Base-by-base conservation (phyloP, 1,140 invertebrate species). In the Babylonia areolata region DNA sequence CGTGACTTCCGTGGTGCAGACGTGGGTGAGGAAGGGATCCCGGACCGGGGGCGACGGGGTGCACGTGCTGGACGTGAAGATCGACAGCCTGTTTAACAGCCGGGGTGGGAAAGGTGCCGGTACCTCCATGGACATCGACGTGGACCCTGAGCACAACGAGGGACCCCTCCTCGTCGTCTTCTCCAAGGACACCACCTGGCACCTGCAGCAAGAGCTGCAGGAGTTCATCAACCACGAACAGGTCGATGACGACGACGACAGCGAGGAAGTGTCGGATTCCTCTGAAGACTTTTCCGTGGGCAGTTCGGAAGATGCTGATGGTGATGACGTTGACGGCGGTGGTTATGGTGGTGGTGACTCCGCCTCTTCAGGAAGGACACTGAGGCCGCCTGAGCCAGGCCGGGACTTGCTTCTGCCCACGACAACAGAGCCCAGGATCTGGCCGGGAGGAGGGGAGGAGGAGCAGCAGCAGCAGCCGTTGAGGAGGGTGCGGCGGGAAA, bases 1-100 rank as follows among this genome's bases (percentile, higher is more conserved):
- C 94, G 97, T 99, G 0, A 95, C 97, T 69, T 96, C 97, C 54
- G 98, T 98, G 0, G 96, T 97, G 28, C 95, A 96, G 85, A 95
- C 97, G 87, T 99, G 98, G 98, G 92, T 97, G 75, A 91, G 94
- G 28, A 94, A 96, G 89, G 96, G 92, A 95, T 39, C 64, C 0
- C 46, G 11, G 58, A 51, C 80, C 75, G 42, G 78, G 5, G 12
- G 6, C 75, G 82, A 84, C 82, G 82, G 82, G 90, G 95, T 87
- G 46, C 88, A 87, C 82, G 89, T 89, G 95, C 95, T 93, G 94
- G 86, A 94, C 93, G 81, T 94, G 84, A 88, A 90, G 84, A 92
- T 93, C 6, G 88, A 90, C 84, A 90, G 87, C 64, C 85, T 90
- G 12, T 90, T 90, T 42, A 23, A 39, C 81, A 54, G 39, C 46